Evolutionary conservation across 2,888 invertebrate species (phyloP).

Genomic region (Lithodes maja): DNA sequence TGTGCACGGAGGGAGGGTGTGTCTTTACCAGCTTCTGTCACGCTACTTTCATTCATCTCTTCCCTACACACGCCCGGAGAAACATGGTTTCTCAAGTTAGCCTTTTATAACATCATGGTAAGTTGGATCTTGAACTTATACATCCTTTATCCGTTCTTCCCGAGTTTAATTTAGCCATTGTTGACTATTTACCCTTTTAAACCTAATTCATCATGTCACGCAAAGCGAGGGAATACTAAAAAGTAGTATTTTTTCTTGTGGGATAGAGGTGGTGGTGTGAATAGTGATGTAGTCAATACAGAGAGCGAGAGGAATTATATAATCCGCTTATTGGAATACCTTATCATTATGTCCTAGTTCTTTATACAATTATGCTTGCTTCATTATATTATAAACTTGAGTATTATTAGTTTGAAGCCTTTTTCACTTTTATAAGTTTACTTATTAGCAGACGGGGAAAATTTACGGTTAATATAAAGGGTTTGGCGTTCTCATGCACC

Average conservation of each 20-base stretch:
- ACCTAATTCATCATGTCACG: too few species aligned
- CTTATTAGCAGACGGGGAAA: too few species aligned
- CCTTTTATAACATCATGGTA: conserved; percentile 34
- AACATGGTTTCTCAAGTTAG: neutral
- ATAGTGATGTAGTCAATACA: conserved; percentile 31
- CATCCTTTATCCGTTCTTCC: neutral
- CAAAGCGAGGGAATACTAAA: too few species aligned
- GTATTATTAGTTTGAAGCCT: too few species aligned
- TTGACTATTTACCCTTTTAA: too few species aligned
- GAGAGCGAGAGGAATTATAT: neutral
- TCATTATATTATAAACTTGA: too few species aligned
- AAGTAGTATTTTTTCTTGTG: neutral
- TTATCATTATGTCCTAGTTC: neutral
- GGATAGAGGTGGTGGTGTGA: neutral
- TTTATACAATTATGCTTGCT: neutral
- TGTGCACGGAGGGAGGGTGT: neutral
- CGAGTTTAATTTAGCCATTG: neutral
- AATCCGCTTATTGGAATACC: neutral
- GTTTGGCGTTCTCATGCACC: neutral
- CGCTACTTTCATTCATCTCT: neutral
- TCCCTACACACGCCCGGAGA: neutral
- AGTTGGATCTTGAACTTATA: neutral
- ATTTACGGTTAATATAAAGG: neutral
- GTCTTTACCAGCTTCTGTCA: conserved; percentile 10
- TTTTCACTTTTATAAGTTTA: too few species aligned